A percentile compares a stretch with the other conserved stretches of the same genome.
These are phyloP conservation scores for Anableps anableps DNA, from an alignment of 2,797 vertebrate genomes.

Conservation along the genomic window DNA sequence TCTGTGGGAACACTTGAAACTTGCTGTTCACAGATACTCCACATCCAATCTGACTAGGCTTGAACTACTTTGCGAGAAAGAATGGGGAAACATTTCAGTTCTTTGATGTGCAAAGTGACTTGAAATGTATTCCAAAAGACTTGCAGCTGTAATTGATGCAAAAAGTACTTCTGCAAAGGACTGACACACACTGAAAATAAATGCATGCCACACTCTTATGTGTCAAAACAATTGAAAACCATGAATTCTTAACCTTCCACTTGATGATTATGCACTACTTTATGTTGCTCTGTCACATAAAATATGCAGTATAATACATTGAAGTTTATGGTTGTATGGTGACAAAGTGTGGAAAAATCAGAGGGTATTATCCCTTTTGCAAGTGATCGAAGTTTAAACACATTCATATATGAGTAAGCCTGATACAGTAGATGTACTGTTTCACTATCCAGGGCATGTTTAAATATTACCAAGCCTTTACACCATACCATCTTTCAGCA, in stretches of 20 bases:
- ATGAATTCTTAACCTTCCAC: neutral
- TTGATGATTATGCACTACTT: neutral
- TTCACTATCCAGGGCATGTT: constrained; percentile 29
- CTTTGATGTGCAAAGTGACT: too few relatives aligned
- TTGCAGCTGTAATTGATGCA: neutral
- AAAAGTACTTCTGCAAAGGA: neutral
- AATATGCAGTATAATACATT: neutral
- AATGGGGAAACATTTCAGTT: neutral
- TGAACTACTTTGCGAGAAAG: neutral
- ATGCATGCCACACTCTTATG: neutral
- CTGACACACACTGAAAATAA: neutral
- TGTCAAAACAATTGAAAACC: neutral
- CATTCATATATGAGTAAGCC: neutral
- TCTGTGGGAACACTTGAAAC: neutral
- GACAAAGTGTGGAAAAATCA: neutral
- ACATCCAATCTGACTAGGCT: neutral
- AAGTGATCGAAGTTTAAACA: neutral
- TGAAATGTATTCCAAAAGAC: neutral
- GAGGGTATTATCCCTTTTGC: neutral
- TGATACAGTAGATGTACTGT: constrained; percentile 16
- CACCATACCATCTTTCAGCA: constrained; percentile 16
- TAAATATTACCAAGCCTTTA: constrained; percentile 26
- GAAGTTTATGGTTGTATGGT: neutral
- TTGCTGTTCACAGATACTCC: neutral
- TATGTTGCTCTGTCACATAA: neutral